phyloP scores from a whole-genome alignment of 2,113 vertebrate species.

The Chaenocephalus aceratus region DNA sequence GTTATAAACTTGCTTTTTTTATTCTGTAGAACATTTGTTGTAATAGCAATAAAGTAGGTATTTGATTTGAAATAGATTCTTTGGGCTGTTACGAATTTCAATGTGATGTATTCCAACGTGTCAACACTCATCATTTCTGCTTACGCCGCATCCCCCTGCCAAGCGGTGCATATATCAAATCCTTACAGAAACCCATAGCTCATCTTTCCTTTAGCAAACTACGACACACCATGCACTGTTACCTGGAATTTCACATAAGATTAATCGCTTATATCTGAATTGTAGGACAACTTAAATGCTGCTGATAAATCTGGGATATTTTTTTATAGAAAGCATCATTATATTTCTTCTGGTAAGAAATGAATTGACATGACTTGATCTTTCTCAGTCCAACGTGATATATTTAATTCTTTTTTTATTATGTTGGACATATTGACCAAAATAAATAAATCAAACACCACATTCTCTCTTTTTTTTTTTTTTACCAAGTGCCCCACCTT shows the following conservation, averaged over 20 bases:
- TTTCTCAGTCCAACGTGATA: slow-evolving; percentile 31
- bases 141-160: slow-evolving; percentile 71
- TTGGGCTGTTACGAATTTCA: slow-evolving; percentile 45
- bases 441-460: slow-evolving; percentile 40
- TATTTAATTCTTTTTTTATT: slow-evolving; percentile 22
- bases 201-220: slow-evolving; percentile 72
- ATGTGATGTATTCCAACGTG: slow-evolving; percentile 70
- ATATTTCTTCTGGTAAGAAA: slow-evolving; percentile 50
- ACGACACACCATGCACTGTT: slow-evolving; percentile 59
- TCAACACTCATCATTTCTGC: slow-evolving; percentile 78
- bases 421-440: no score
- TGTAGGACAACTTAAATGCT: slow-evolving; percentile 37
- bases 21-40: slow-evolving; percentile 21
- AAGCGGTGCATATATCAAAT: slow-evolving; percentile 77
- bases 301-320: slow-evolving; percentile 61
- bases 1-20: neutral
- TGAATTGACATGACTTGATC: slow-evolving; percentile 47
- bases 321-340: slow-evolving; percentile 19
- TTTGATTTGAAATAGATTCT: slow-evolving; percentile 67
- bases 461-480: slow-evolving; percentile 5
- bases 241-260: slow-evolving; percentile 60
- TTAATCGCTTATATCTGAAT: slow-evolving; percentile 60
- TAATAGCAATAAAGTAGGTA: slow-evolving; percentile 47
- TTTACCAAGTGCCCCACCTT: slow-evolving; percentile 40
- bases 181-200: slow-evolving; percentile 72